These are phyloP conservation scores for Spodoptera picta DNA, from an alignment of 2,888 invertebrate species.

Conservation along the genomic window DNA sequence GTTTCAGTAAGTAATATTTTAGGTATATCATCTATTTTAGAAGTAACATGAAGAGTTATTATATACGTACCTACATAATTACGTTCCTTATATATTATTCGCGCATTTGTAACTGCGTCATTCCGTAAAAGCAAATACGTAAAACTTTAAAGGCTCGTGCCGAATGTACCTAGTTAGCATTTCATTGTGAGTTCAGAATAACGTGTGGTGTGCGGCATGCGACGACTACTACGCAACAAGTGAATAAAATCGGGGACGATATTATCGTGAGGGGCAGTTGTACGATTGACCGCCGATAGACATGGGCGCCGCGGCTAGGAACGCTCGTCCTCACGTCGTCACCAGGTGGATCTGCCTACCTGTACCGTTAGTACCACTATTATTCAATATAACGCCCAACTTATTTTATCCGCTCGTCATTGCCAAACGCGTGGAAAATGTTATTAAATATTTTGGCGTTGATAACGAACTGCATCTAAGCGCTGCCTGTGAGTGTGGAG, in stretches of 20 bases:
- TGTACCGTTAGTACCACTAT: constrained; percentile 77
- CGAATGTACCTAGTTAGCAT: constrained; percentile 73
- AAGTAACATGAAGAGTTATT: constrained; percentile 30
- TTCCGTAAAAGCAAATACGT: constrained; percentile 68
- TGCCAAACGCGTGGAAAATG: constrained; percentile 45
- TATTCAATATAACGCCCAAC: constrained; percentile 44
- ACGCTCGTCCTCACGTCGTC: constrained; percentile 85
- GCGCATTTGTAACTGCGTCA: constrained; percentile 64
- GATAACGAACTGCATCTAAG: constrained; percentile 30
- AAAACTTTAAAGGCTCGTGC: constrained; percentile 70
- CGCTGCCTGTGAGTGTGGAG: constrained; percentile 22
- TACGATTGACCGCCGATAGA: constrained; percentile 77
- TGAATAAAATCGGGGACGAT: constrained; percentile 82
- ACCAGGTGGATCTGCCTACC: constrained; percentile 86
- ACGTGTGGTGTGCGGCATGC: constrained; percentile 77
- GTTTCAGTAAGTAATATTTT: constrained; percentile 17
- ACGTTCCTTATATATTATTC: constrained; percentile 50
- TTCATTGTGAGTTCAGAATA: constrained; percentile 77
- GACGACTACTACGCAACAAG: constrained; percentile 78
- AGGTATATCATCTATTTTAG: constrained; percentile 37
- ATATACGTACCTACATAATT: constrained; percentile 33
- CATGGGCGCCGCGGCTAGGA: constrained; percentile 86
- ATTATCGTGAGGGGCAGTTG: constrained; percentile 73
- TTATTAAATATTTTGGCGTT: constrained; percentile 40
- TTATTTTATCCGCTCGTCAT: constrained; percentile 42